phyloP scores from a whole-genome alignment of 2,113 vertebrate genomes.

The Rhombomys opimus region DNA sequence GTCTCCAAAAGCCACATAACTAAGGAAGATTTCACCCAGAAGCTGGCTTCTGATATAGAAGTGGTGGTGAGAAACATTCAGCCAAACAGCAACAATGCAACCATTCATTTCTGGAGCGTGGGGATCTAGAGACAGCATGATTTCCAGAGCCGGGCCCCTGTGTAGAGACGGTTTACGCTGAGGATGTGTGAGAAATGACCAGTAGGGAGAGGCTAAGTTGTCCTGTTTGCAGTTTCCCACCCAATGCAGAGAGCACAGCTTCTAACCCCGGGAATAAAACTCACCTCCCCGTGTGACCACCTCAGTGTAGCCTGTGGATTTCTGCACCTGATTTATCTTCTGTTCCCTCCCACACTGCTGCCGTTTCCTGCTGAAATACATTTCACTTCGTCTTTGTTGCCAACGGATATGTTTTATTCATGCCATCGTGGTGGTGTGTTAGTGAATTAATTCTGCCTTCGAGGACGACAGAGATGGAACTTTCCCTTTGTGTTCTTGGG shows the following conservation, averaged over 20 bases:
- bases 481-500: slow-evolving; percentile 24
- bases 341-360: background rate
- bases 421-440: background rate
- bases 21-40: background rate
- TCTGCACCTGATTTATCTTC: slow-evolving; percentile 36
- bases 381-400: slow-evolving; percentile 54
- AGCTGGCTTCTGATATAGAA: background rate
- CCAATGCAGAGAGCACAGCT: background rate
- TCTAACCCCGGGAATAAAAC: background rate
- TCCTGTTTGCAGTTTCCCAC: background rate
- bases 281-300: background rate
- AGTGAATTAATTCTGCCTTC: slow-evolving; percentile 63
- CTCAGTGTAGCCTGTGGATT: background rate
- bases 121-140: background rate
- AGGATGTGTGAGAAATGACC: background rate
- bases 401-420: slow-evolving; percentile 69
- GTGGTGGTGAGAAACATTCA: background rate
- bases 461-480: slow-evolving; percentile 25
- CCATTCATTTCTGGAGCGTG: background rate
- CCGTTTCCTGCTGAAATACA: slow-evolving; percentile 52
- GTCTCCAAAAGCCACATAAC: background rate
- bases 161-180: fast-evolving
- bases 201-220: fast-evolving
- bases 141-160: fast-evolving
- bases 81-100: background rate